Conservation (phyloP, 2,888 invertebrate genomes). For the Sinopyrophorus schimmeli region DNA sequence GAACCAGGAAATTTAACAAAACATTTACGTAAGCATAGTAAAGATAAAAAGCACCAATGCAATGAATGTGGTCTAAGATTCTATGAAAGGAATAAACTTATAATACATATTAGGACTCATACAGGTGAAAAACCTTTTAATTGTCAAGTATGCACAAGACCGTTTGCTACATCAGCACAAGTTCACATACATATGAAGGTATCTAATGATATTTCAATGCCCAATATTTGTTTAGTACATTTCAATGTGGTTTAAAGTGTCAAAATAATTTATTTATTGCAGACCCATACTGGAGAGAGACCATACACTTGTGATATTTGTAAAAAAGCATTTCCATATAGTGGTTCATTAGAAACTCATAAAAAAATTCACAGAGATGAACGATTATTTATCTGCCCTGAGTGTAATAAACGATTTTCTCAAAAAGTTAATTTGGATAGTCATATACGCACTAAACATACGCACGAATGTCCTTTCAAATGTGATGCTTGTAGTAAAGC, state of each 20-base stretch:
- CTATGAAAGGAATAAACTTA: slow-evolving; percentile 43
- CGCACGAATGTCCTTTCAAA: slow-evolving; percentile 44
- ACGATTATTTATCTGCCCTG: slow-evolving; percentile 38
- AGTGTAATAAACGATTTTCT: slow-evolving; percentile 41
- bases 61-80: slow-evolving; percentile 42
- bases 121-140: slow-evolving; percentile 43
- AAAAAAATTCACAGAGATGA: slow-evolving; percentile 41
- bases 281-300: slow-evolving; percentile 42
- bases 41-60: slow-evolving; percentile 43
- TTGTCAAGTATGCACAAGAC: slow-evolving; percentile 38
- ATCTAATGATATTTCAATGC: no score
- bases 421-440: slow-evolving; percentile 41
- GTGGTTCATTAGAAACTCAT: slow-evolving; percentile 41
- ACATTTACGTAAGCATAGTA: slow-evolving; percentile 40
- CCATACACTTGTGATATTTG: slow-evolving; percentile 42
- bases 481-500: slow-evolving; percentile 43
- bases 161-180: slow-evolving; percentile 41
- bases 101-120: slow-evolving; percentile 42
- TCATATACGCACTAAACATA: slow-evolving; percentile 42
- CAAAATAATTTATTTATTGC: no score
- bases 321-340: slow-evolving; percentile 41
- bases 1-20: slow-evolving; percentile 41
- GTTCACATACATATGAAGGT: slow-evolving; percentile 43
- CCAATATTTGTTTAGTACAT: no score
- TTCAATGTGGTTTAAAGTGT: no score